phyloP scores from a whole-genome alignment of 2,888 invertebrate species.

The Melieria crassipennis region DNA sequence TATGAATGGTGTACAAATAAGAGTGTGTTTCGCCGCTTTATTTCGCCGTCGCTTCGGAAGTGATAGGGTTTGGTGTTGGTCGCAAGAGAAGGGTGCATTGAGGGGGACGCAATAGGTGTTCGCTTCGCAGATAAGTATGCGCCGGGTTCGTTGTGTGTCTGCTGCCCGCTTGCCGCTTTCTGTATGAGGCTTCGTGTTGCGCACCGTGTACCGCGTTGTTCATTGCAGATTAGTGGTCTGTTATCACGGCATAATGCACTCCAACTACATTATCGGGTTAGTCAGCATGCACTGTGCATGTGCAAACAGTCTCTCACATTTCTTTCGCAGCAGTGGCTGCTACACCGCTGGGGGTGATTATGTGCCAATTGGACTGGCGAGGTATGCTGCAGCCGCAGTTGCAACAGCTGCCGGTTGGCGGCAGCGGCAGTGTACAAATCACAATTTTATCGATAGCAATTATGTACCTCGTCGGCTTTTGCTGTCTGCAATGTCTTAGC shows the following conservation, averaged over 20 bases:
- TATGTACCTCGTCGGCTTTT: constrained; percentile 14
- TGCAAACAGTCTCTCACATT: neutral
- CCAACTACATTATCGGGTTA: constrained; percentile 28
- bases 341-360: neutral
- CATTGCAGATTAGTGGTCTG: constrained; percentile 49
- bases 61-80: neutral
- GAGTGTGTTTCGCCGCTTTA: no score
- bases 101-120: constrained; percentile 41
- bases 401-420: neutral
- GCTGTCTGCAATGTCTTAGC: constrained; percentile 26
- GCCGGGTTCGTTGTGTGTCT: constrained; percentile 46
- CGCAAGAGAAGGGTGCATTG: constrained; percentile 31
- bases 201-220: constrained; percentile 35
- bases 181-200: constrained; percentile 15
- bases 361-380: neutral
- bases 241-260: constrained; percentile 48
- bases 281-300: neutral
- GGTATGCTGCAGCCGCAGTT: neutral
- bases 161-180: constrained; percentile 34
- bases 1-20: no score
- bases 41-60: no score
- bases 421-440: constrained; percentile 6
- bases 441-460: constrained; percentile 24
- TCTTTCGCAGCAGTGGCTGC: neutral
- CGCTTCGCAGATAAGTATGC: constrained; percentile 51